Evolutionary conservation across 2,113 vertebrate species (phyloP).

Genomic region (Chloroceryle aenea): DNA sequence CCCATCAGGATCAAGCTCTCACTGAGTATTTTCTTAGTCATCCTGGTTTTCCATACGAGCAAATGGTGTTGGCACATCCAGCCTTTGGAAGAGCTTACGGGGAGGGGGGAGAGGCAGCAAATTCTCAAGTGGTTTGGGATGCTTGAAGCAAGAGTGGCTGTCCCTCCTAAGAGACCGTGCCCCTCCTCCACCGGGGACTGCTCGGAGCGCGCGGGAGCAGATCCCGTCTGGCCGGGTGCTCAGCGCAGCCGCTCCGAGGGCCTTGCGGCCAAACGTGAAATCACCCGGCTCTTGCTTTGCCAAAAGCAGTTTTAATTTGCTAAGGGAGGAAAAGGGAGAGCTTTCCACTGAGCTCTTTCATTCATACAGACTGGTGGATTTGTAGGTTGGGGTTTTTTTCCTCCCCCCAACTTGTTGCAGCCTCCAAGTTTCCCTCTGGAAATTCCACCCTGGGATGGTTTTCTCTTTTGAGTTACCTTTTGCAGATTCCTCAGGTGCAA

Average conservation of each 20-base stretch:
- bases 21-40: neutral
- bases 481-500: neutral
- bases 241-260: neutral
- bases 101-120: neutral
- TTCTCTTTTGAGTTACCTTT: neutral
- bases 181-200: neutral
- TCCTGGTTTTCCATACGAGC: neutral
- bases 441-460: constrained; percentile 18
- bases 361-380: neutral
- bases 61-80: neutral
- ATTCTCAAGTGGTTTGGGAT: neutral
- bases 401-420: neutral
- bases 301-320: neutral
- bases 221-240: neutral
- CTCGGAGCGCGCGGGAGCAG: neutral
- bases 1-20: neutral
- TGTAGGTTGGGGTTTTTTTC: neutral
- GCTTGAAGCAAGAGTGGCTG: neutral
- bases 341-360: constrained; percentile 22
- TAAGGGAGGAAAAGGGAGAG: neutral
- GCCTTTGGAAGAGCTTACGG: neutral
- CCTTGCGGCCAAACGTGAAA: neutral
- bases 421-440: constrained; percentile 57
- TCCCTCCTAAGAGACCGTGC: neutral
- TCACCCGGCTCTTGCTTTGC: neutral